Conservation (phyloP, 2,888 invertebrate genomes). For the Sesia bembeciformis region DNA sequence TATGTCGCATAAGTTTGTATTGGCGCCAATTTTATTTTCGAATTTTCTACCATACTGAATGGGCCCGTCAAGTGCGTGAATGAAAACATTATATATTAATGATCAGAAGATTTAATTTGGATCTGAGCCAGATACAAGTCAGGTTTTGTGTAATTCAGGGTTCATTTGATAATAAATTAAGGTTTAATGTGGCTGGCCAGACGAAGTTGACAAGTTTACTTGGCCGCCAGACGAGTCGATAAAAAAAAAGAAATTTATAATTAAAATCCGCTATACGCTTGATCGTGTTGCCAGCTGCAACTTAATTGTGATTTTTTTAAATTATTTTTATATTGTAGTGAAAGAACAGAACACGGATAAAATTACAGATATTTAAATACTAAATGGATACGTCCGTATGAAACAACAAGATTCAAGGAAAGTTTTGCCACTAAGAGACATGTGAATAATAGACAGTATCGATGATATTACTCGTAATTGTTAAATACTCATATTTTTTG, state of each 20-base stretch:
- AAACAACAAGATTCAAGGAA: no score
- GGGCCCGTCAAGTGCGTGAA: background rate
- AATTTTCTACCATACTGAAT: background rate
- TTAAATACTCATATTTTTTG: no score
- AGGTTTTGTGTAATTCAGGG: conserved; percentile 26
- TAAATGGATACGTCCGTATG: no score
- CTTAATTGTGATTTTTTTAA: background rate
- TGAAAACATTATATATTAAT: conserved; percentile 18
- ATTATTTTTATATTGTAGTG: no score
- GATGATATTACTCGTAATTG: no score
- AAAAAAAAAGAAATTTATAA: conserved; percentile 19
- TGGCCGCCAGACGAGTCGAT: conserved; percentile 28
- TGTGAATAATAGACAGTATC: no score
- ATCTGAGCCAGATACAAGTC: conserved; percentile 26
- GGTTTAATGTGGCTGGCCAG: conserved; percentile 37
- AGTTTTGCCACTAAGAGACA: no score
- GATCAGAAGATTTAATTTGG: conserved; percentile 29
- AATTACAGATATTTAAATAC: no score
- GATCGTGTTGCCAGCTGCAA: background rate
- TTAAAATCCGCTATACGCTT: no score
- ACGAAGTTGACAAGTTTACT: conserved; percentile 51
- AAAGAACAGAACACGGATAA: no score
- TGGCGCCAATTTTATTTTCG: background rate
- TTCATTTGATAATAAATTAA: conserved; percentile 40
- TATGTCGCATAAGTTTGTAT: background rate